A percentile compares a stretch with the other conserved stretches of the same genome.
Conservation (phyloP, 1,140 invertebrate species). For the Acromyrmex heyeri region DNA sequence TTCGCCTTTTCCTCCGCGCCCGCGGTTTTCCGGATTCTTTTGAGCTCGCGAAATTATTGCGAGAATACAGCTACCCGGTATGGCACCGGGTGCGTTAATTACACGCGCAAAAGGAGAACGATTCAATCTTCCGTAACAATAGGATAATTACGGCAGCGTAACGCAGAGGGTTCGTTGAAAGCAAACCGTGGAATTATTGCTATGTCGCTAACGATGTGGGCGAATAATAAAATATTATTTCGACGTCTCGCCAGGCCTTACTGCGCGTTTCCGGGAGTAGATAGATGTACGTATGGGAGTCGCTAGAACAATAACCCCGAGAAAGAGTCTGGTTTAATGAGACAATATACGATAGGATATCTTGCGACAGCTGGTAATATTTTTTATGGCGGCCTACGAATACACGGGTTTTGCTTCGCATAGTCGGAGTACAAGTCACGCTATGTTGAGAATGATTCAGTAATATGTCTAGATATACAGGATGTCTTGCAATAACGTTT, state of each 20-base stretch:
- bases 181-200: slow-evolving; percentile 40
- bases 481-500: slow-evolving; percentile 11
- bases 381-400: slow-evolving; percentile 54
- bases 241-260: slow-evolving; percentile 1
- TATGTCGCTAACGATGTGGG: slow-evolving; percentile 44
- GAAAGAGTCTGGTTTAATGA: slow-evolving; percentile 53
- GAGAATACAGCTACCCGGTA: slow-evolving; percentile 29
- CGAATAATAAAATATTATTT: slow-evolving; percentile 56
- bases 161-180: slow-evolving; percentile 37
- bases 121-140: slow-evolving; percentile 57
- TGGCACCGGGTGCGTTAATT: slow-evolving; percentile 42
- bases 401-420: not conserved
- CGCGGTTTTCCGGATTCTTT: slow-evolving; percentile 63
- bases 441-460: slow-evolving; percentile 33
- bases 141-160: slow-evolving; percentile 42
- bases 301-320: slow-evolving; percentile 24
- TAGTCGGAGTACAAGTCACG: slow-evolving; percentile 23
- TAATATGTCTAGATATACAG: slow-evolving; percentile 19
- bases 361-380: slow-evolving; percentile 40
- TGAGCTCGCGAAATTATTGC: slow-evolving; percentile 64
- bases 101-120: slow-evolving; percentile 45
- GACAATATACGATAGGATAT: slow-evolving; percentile 44
- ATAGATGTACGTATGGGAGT: slow-evolving; percentile 1
- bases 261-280: not conserved
- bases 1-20: not conserved